Evolutionary conservation across 2,888 invertebrate genomes (phyloP).

Genomic region (Strigamia maritima): DNA sequence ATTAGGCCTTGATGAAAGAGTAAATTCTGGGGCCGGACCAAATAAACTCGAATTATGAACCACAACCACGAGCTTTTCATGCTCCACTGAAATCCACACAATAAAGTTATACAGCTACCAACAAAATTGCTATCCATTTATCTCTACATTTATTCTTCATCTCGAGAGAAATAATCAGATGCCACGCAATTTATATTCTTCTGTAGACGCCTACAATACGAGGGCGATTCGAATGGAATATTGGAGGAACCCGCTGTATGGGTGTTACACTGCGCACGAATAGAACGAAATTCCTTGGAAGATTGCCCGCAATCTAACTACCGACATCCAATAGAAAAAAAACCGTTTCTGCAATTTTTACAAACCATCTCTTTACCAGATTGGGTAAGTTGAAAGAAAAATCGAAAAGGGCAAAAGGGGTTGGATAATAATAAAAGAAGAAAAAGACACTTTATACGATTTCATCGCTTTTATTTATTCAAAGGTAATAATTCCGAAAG

Average conservation of each 20-base stretch:
- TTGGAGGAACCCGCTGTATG: neutral
- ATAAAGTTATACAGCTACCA: neutral
- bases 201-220: neutral
- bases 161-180: neutral
- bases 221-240: neutral
- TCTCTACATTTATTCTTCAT: neutral
- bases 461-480: neutral
- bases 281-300: neutral
- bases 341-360: neutral
- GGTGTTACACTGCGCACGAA: neutral
- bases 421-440: neutral
- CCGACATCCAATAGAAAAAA: neutral
- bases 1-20: too few relatives aligned
- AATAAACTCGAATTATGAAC: too few relatives aligned
- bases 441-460: neutral
- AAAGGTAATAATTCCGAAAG: neutral
- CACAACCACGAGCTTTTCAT: too few relatives aligned
- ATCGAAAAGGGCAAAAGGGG: neutral
- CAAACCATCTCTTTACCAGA: neutral
- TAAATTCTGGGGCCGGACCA: too few relatives aligned
- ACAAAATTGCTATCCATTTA: neutral
- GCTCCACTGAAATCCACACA: too few relatives aligned
- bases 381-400: slow-evolving; percentile 2
- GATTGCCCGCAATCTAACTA: slow-evolving; percentile 25
- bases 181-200: neutral